A percentile compares a stretch with the other conserved stretches of the same genome.
phyloP scores from a whole-genome alignment of 2,113 vertebrate genomes.

The Ceyx margarethae region DNA sequence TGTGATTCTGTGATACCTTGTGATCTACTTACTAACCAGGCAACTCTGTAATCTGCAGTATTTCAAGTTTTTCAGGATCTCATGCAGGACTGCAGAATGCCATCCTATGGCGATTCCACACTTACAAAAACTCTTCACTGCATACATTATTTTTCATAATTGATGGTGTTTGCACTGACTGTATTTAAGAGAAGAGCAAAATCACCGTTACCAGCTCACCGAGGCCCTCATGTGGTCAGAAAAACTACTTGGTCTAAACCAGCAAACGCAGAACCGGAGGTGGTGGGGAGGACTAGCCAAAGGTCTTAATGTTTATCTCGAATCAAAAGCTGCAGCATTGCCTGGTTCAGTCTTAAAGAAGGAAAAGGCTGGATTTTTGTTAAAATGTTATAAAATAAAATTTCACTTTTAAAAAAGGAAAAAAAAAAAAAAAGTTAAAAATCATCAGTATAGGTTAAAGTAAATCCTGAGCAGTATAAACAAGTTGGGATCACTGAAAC shows the following conservation, averaged over 20 bases:
- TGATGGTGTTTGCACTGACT: not conserved
- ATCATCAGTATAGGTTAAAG: not conserved
- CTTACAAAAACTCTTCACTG: not conserved
- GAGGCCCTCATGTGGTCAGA: constrained; percentile 68
- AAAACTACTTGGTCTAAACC: not conserved
- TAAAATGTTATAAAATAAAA: not conserved
- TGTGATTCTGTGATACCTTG: not conserved
- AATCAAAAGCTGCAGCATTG: not conserved
- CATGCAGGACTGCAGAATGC: not conserved
- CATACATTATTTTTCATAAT: not conserved
- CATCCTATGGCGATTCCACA: not conserved
- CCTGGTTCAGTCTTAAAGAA: not conserved
- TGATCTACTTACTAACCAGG: not conserved
- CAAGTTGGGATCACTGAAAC: not conserved
- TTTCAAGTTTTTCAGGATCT: not conserved
- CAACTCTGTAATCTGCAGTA: not conserved
- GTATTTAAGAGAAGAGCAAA: not conserved
- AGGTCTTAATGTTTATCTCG: not conserved
- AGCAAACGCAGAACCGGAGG: not conserved
- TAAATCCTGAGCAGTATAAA: not conserved
- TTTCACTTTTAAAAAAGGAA: not conserved
- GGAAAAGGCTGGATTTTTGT: not conserved
- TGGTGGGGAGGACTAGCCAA: not conserved
- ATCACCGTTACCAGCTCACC: constrained; percentile 21
- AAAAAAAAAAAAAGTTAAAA: not conserved